Evolutionary conservation across 2,888 invertebrate genomes (phyloP), one percentile per base, ranked within the genome.

Genomic region (Macropis europaea): DNA sequence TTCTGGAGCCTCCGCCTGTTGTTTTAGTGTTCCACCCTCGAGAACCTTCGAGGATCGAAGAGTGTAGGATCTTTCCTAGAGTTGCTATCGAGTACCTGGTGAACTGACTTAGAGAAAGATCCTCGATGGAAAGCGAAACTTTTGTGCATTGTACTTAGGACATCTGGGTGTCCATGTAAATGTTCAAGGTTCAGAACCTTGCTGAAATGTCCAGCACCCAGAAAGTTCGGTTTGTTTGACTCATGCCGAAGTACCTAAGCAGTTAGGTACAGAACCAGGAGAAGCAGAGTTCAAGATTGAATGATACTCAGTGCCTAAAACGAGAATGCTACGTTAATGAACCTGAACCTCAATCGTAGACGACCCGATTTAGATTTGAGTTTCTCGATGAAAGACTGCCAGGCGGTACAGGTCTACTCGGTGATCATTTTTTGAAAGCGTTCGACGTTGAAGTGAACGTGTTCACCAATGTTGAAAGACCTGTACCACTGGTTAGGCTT

Each of bases 1-100:
- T 53, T 61, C 57, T 74, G 84, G 83, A 83, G 81, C 79, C 85
- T 85, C 82, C 83, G 83, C 85, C 84, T 74, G 68, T 82, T 82
- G 57, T 83, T 66, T 73, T 63, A 74, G 60, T 74, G 60, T 54
- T 53, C 15, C 54, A n/a, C n/a, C 28, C 36, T 42, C 38, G 45
- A 34, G 24, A 17, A 19, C 22, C 7, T 28, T n/a, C 40, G 28
- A 17, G 9, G 38, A 28, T 50, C 48, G 5, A 5, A 42, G 15
- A n/a, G 11, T 36, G 57, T 11, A 15, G 11, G 36, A 38, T 17
- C 36, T 15, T 30, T 43, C 52, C 15, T 34, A 43, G 32, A 24
- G 32, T 22, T 26, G 40, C 28, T 13, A 57, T 50, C 47, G 60
- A 42, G 61, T 67, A 72, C 73, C 72, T 66, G 72, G 73, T 40